These are phyloP conservation scores for Bergia sp. DNA, from an alignment of 92 coral and sea anemone species.

Conservation along the genomic window DNA sequence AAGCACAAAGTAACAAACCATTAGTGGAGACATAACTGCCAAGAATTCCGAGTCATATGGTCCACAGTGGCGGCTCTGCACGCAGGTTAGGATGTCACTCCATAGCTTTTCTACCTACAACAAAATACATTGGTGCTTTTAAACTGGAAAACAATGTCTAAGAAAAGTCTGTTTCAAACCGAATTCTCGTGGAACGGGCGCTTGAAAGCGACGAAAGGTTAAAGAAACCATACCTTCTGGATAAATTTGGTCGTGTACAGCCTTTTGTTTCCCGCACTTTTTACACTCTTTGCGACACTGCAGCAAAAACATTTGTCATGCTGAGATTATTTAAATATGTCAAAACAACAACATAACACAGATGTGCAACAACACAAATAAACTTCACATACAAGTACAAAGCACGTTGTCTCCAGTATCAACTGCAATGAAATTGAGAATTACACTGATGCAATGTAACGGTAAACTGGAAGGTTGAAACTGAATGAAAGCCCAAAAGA, in stretches of 20 bases:
- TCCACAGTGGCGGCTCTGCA: slow-evolving; percentile 89
- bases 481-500: background rate
- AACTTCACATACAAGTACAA: background rate
- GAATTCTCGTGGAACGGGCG: background rate
- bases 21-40: slow-evolving; percentile 74
- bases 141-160: background rate
- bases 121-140: background rate
- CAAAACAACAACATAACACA: too few species aligned
- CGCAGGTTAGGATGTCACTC: slow-evolving; percentile 83
- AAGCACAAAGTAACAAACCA: slow-evolving; percentile 60
- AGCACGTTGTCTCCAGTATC: background rate
- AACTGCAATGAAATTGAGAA: background rate
- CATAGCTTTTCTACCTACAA: slow-evolving; percentile 93
- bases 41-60: slow-evolving; percentile 82
- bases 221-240: slow-evolving; percentile 68
- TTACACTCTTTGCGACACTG: slow-evolving; percentile 52
- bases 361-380: too few species aligned
- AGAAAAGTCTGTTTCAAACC: background rate
- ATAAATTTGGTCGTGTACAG: slow-evolving; percentile 71
- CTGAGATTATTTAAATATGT: background rate
- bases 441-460: background rate
- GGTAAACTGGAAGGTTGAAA: background rate
- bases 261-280: slow-evolving; percentile 57
- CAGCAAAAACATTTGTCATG: background rate
- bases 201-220: background rate